Evolutionary conservation across 2,113 vertebrate species (phyloP).

Genomic region (human (Homo sapiens)): DNA sequence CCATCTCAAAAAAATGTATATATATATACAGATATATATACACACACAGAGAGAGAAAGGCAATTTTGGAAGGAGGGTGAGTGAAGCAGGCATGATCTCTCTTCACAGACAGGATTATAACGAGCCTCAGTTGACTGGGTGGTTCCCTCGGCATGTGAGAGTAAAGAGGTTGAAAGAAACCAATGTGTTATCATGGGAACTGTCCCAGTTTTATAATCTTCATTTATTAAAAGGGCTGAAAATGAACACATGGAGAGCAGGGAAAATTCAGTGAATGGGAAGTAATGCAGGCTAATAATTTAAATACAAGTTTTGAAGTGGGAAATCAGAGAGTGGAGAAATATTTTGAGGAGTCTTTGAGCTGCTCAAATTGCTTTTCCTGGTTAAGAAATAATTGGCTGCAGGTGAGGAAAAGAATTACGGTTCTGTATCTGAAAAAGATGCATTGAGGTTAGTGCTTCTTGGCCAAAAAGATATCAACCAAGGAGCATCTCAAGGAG

Average conservation of each 20-base stretch:
- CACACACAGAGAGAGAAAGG: too few species aligned
- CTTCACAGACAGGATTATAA: slow-evolving; percentile 68
- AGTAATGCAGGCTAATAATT: slow-evolving; percentile 48
- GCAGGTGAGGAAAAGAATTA: slow-evolving; percentile 46
- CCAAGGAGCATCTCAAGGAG: not conserved
- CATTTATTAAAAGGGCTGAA: slow-evolving; percentile 68
- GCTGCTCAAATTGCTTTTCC: not conserved
- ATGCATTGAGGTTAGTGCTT: not conserved
- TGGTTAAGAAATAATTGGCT: slow-evolving; percentile 8
- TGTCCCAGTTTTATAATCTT: slow-evolving; percentile 70
- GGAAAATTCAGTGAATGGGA: slow-evolving; percentile 47
- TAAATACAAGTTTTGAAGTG: slow-evolving; percentile 44
- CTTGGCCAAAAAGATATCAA: not conserved
- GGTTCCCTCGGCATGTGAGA: slow-evolving; percentile 55
- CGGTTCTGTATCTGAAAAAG: not conserved
- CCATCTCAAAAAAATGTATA: too few species aligned
- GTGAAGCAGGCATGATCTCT: slow-evolving; percentile 48
- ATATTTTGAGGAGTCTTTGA: slow-evolving; percentile 44
- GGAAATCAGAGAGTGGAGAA: slow-evolving; percentile 25
- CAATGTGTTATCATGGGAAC: slow-evolving; percentile 73
- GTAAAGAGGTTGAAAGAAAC: slow-evolving; percentile 69
- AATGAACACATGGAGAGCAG: slow-evolving; percentile 69
- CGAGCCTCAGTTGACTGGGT: slow-evolving; percentile 74
- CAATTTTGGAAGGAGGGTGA: slow-evolving; percentile 28
- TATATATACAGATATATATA: too few species aligned